A percentile compares a stretch with the other conserved stretches of the same genome.
Evolutionary conservation across 1,140 invertebrate genomes (phyloP).

Genomic region (Lethrus apterus): DNA sequence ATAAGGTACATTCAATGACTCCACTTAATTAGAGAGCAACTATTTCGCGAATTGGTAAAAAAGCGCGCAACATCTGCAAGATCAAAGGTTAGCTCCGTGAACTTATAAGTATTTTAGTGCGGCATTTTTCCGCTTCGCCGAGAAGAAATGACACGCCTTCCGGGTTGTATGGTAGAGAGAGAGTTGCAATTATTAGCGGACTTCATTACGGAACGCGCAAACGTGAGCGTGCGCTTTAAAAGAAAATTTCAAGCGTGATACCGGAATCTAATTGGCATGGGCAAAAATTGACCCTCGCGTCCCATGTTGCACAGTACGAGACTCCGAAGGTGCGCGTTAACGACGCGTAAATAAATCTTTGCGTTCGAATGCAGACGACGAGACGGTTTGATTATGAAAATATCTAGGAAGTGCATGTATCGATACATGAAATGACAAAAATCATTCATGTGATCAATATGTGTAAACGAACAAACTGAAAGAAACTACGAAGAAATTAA

Average conservation of each 20-base stretch:
- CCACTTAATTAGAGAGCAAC: conserved; percentile 32
- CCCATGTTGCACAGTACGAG: too few species aligned
- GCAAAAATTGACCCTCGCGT: too few species aligned
- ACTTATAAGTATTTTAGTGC: conserved; percentile 32
- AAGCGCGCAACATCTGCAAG: conserved; percentile 31
- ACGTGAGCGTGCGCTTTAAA: conserved; percentile 13
- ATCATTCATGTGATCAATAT: too few species aligned
- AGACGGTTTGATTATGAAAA: too few species aligned
- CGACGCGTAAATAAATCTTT: too few species aligned
- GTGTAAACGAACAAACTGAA: too few species aligned
- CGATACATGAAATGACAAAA: too few species aligned
- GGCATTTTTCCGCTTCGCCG: conserved; percentile 13
- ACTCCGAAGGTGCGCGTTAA: too few species aligned
- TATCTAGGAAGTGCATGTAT: too few species aligned
- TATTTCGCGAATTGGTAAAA: conserved; percentile 25
- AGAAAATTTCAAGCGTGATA: conserved; percentile 13
- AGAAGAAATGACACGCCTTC: conserved; percentile 31
- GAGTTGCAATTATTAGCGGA: conserved; percentile 12
- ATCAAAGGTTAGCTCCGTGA: conserved; percentile 32
- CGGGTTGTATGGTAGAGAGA: conserved; percentile 27
- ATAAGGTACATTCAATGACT: conserved; percentile 19
- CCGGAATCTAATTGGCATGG: conserved; percentile 14
- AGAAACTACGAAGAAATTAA: too few species aligned
- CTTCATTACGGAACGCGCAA: conserved; percentile 12
- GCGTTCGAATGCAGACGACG: too few species aligned